Evolutionary conservation across 2,113 vertebrate species (phyloP), one percentile per base, ranked within the genome.

Genomic region (Sterrhoptilus dennistouni): DNA sequence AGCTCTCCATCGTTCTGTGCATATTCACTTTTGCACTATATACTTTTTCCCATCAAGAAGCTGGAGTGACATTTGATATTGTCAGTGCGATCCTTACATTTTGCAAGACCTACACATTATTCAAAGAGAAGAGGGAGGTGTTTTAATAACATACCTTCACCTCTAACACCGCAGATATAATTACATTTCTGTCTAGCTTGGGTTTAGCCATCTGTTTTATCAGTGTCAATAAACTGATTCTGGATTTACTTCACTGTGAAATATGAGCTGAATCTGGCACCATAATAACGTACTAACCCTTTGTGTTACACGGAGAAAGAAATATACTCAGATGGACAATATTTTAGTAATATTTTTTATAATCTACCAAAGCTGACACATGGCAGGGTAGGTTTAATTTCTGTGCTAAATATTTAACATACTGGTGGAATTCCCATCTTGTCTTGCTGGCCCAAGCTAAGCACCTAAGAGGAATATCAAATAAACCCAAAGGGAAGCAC

Each of bases 21-120:
- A 70, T 52, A 90, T 88, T 95, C 85, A 83, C 94, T 96, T 96
- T 89, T 86, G 92, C 60, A 87, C 77, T 65, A 90, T 89, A 94
- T 54, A 72, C 61, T 78, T 84, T 81, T 84, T 77, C 52, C 52
- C 49, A 83, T 78, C 80, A 85, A 83, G 74, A 90, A 90, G 66
- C 40, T 47, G 70, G 70, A 90, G 59, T 25, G 65, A 87, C 69
- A 77, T 94, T 90, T 83, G 78, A 87, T 96, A 94, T 15, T 74
- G 44, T 70, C 78, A 82, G 36, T 40, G 69, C 4, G n/a, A 89
- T 76, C 69, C 57, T 83, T 54, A 65, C 12, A 33, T 88, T 83
- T 59, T 87, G 28, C 44, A 90, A 92, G 66, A 87, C 16, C 49
- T 81, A 83, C 52, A 59, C 50, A 35, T 93, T 54, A 93, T 88